A percentile compares a stretch with the other conserved stretches of the same genome.
Evolutionary conservation across 2,888 invertebrate genomes (phyloP).

Genomic region (Cryptophagus acutangulus): DNA sequence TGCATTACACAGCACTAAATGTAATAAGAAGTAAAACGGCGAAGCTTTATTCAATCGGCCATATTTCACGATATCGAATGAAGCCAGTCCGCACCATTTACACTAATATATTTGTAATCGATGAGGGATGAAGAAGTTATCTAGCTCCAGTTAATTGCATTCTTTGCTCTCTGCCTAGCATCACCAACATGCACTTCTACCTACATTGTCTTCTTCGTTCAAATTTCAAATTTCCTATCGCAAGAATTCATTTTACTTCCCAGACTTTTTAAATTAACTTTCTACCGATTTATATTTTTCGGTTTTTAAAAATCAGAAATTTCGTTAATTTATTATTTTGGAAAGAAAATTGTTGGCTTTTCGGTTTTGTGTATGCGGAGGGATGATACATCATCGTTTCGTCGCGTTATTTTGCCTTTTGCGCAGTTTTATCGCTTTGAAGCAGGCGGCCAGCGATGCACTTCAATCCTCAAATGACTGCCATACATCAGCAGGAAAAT

Average conservation of each 20-base stretch:
- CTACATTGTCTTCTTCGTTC: constrained; percentile 16
- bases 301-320: too few relatives aligned
- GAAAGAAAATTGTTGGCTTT: too few relatives aligned
- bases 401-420: constrained; percentile 38
- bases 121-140: constrained; percentile 44
- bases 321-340: too few relatives aligned
- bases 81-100: constrained; percentile 45
- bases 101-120: constrained; percentile 47
- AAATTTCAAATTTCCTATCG: too few relatives aligned
- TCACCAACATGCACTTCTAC: constrained; percentile 21
- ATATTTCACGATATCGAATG: constrained; percentile 42
- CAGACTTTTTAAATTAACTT: too few relatives aligned
- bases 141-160: constrained; percentile 41
- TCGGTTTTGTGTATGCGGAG: too few relatives aligned
- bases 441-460: constrained; percentile 39
- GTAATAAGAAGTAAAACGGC: constrained; percentile 36
- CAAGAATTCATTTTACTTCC: too few relatives aligned
- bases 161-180: constrained; percentile 29
- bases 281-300: too few relatives aligned
- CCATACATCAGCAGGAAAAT: constrained; percentile 38
- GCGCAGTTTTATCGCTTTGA: constrained; percentile 39
- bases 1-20: constrained; percentile 33
- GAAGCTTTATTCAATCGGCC: constrained; percentile 39
- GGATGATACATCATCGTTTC: constrained; percentile 43
- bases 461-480: constrained; percentile 37